A percentile compares a stretch with the other conserved stretches of the same genome.
These are phyloP conservation scores for Gymnobelideus leadbeateri DNA, from an alignment of 2,113 vertebrate species.

Conservation along the genomic window DNA sequence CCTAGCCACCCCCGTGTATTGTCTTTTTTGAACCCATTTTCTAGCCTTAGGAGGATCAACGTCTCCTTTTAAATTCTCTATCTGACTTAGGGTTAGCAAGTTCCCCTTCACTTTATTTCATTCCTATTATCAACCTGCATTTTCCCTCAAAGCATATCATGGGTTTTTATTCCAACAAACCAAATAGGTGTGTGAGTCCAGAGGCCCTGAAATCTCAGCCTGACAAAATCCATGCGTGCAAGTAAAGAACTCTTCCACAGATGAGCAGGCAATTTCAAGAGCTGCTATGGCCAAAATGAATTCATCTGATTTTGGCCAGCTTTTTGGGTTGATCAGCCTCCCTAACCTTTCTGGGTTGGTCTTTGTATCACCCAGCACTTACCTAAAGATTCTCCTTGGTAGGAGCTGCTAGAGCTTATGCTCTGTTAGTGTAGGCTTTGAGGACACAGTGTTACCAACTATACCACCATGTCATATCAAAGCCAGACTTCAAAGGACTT, in stretches of 20 bases:
- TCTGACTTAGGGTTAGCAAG: not conserved
- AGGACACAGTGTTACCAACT: not conserved
- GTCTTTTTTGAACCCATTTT: not conserved
- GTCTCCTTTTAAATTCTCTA: not conserved
- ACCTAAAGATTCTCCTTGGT: not conserved
- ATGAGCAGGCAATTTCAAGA: not conserved
- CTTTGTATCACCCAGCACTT: not conserved
- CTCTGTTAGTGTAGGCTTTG: not conserved
- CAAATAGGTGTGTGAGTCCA: too few species aligned
- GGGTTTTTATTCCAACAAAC: not conserved
- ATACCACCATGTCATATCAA: not conserved
- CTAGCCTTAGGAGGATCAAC: not conserved
- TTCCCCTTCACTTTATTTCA: not conserved
- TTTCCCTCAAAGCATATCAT: not conserved
- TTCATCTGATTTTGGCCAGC: not conserved
- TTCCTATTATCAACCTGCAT: not conserved
- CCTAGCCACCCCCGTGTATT: too few species aligned
- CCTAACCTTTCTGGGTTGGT: not conserved
- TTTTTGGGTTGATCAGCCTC: not conserved
- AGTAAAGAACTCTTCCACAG: not conserved
- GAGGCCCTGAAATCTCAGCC: too few species aligned
- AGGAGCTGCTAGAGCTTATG: too few species aligned
- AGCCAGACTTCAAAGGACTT: not conserved
- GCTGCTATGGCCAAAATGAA: not conserved
- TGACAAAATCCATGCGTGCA: not conserved